Percentiles rank a stretch among this genome's conserved stretches.
Conservation (phyloP, 2,888 invertebrate genomes). For the Rhorus exstirpatorius region DNA sequence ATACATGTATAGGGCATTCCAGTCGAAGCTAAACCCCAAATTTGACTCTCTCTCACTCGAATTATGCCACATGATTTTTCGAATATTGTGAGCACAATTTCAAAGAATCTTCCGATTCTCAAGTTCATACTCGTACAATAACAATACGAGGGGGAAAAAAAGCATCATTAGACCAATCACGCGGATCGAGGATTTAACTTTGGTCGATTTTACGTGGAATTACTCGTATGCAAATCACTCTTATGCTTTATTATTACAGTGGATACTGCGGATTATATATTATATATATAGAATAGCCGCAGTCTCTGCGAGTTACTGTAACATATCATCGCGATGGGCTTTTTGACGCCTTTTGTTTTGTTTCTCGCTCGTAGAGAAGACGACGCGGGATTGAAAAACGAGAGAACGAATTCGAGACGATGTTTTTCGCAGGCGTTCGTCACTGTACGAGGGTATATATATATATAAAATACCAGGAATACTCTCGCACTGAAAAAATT, state of each 20-base stretch:
- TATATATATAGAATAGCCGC: not conserved
- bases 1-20: no score
- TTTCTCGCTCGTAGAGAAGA: slow-evolving; percentile 8
- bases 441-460: slow-evolving; percentile 33
- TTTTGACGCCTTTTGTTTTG: slow-evolving; percentile 15
- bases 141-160: no score
- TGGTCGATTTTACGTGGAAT: not conserved
- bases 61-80: no score
- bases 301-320: not conserved
- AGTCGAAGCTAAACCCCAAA: no score
- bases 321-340: not conserved
- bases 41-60: no score
- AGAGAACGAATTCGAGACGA: slow-evolving; percentile 56
- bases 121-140: no score
- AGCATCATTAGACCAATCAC: no score
- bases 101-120: no score
- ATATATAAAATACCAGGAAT: slow-evolving; percentile 44
- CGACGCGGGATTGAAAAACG: slow-evolving; percentile 44
- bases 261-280: no score
- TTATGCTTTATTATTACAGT: no score
- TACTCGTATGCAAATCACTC: no score
- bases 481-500: slow-evolving; percentile 22
- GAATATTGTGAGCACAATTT: no score
- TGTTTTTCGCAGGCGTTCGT: slow-evolving; percentile 38
- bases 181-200: not conserved